Percentiles rank a stretch among this genome's conserved stretches.
These are phyloP conservation scores for Apoda limacodes DNA, from an alignment of 2,888 invertebrate species.

Conservation along the genomic window DNA sequence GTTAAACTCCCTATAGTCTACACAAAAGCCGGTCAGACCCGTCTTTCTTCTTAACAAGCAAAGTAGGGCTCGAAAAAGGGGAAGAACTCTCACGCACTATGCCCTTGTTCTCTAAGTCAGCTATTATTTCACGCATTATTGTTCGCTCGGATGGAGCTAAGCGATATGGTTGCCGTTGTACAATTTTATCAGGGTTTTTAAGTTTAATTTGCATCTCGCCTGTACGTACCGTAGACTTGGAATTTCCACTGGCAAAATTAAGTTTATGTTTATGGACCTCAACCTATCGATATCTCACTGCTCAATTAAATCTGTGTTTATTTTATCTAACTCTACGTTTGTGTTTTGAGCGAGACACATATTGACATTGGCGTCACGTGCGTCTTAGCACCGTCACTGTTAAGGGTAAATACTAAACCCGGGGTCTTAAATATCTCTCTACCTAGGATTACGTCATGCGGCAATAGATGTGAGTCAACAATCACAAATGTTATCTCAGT, in stretches of 20 bases:
- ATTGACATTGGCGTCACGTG: background rate
- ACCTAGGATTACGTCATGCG: constrained; percentile 1
- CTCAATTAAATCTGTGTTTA: constrained; percentile 3
- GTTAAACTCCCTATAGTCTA: constrained; percentile 22
- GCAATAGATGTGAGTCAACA: constrained; percentile 10
- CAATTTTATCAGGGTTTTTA: constrained; percentile 21
- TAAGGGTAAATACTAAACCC: background rate
- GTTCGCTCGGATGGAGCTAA: constrained; percentile 23
- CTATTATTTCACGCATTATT: background rate
- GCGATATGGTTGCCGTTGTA: constrained; percentile 24
- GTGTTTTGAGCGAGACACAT: background rate
- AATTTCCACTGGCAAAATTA: constrained; percentile 21
- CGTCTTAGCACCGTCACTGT: background rate
- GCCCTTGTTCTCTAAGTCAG: background rate
- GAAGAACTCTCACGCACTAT: background rate
- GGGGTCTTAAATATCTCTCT: background rate
- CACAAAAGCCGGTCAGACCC: constrained; percentile 17
- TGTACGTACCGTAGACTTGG: constrained; percentile 22
- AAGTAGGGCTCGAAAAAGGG: constrained; percentile 10
- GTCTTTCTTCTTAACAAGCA: constrained; percentile 17
- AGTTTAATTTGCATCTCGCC: constrained; percentile 21
- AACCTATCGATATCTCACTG: constrained; percentile 14
- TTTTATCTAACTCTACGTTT: constrained; percentile 11
- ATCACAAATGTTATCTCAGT: constrained; percentile 10
- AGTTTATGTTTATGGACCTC: constrained; percentile 20